These are phyloP conservation scores for Gymnodraco acuticeps DNA, from an alignment of 2,797 vertebrate genomes.

Conservation along the genomic window DNA sequence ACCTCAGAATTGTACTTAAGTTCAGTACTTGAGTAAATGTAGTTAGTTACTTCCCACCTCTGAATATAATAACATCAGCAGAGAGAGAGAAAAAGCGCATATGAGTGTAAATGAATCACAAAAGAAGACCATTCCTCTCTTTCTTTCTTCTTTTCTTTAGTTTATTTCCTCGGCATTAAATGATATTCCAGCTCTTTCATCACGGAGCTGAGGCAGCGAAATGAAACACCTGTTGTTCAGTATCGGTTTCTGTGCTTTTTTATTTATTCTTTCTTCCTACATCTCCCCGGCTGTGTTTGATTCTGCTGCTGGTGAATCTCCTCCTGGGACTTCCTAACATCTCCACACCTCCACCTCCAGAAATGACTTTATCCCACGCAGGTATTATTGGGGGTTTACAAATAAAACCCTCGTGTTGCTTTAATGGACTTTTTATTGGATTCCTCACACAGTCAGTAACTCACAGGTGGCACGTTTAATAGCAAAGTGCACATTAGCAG, in stretches of 20 bases:
- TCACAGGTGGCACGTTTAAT: constrained; percentile 63
- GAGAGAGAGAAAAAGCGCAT: background rate
- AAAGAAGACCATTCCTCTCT: background rate
- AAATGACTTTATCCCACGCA: constrained; percentile 33
- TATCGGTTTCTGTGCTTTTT: constrained; percentile 17
- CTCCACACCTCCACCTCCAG: constrained; percentile 16
- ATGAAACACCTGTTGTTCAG: constrained; percentile 67
- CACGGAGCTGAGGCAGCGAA: constrained; percentile 38
- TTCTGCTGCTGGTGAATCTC: constrained; percentile 48
- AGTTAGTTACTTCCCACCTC: no score
- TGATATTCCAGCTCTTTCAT: constrained; percentile 44
- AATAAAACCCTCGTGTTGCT: constrained; percentile 49
- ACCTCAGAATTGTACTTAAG: no score
- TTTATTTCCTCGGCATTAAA: constrained; percentile 19
- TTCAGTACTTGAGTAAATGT: no score
- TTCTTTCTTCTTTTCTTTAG: background rate
- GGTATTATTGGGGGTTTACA: constrained; percentile 48
- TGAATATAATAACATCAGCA: background rate
- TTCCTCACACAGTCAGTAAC: constrained; percentile 44
- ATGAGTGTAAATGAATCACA: constrained; percentile 13
- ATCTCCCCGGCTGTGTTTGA: constrained; percentile 36
- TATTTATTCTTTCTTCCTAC: constrained; percentile 44
- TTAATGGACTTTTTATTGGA: constrained; percentile 71
- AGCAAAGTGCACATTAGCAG: constrained; percentile 49
- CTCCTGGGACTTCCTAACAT: constrained; percentile 48